Base-by-base conservation (phyloP, 1,140 invertebrate species). In the Piezodorus guildinii region DNA sequence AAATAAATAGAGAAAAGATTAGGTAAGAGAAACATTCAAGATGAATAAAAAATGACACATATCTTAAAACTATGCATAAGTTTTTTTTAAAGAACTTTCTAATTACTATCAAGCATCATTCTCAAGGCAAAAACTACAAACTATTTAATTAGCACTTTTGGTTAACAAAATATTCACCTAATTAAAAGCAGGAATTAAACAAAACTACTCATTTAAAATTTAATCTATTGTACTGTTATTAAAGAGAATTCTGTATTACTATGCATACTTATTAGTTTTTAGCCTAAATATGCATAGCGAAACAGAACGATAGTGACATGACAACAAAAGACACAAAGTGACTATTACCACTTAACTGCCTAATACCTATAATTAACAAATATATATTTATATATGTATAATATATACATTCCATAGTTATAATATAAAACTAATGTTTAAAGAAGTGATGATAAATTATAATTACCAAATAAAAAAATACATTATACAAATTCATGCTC, bases 91-190 rank as follows among this genome's bases (percentile, higher is more conserved):
- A 63, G 54, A 64, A 64, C 39, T 60, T 43, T 64, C 56, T 60
- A 52, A 64, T 59, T 43, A 60, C 54, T 60, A 64, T 34, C 63
- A 64, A 64, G 63, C 63, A 63, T 64, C 63, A 64, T 64, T 64
- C 63, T 64, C 63, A 64, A 64, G 63, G 63, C 63, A 64, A 59
- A 39, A 27, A 60, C 63, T 64, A 63, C 62, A 52, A 23, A 30
- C 23, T 63, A 56, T 56, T 25, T 56, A 23, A 56, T 56, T 56
- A 56, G 52, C 52, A 56, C 15, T 56, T 56, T 56, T 56, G 23
- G 52, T 56, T 56, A 56, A 16, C 14, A 23, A 56, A 56, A 56
- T 56, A 56, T 56, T 56, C 23, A 56, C 52, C 52, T 56, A 56
- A 56, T 23, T 23, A 25, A 56, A 56, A 56, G 52, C 52, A 56